phyloP scores from a whole-genome alignment of 1,140 invertebrate species.

The Anastrepha ludens region DNA sequence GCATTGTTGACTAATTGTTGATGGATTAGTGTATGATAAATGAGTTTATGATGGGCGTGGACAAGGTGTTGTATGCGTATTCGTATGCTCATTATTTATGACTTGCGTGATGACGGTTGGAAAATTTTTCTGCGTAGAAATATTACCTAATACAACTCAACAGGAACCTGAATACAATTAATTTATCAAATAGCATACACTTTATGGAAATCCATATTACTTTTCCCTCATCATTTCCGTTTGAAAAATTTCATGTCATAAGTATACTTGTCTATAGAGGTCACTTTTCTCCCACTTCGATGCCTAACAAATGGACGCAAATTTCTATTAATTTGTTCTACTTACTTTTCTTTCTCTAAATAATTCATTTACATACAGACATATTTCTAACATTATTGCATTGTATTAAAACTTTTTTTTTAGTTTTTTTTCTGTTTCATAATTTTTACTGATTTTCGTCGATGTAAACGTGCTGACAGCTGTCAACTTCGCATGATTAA shows the following conservation, averaged over 20 bases:
- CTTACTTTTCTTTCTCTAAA: no score
- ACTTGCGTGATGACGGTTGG: neutral
- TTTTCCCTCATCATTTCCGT: neutral
- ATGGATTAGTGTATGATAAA: constrained; percentile 35
- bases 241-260: neutral
- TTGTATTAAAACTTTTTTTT: neutral
- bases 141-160: no score
- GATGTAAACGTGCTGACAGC: constrained; percentile 63
- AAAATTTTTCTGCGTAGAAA: neutral
- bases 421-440: neutral
- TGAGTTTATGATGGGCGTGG: constrained; percentile 15
- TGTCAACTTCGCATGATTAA: constrained; percentile 72
- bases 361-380: no score
- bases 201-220: neutral
- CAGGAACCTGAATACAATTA: no score
- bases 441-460: constrained; percentile 47
- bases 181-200: no score
- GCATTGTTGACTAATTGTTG: constrained; percentile 16
- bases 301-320: no score
- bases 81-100: neutral
- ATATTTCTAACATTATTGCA: no score
- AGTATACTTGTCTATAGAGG: no score
- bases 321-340: no score
- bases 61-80: neutral
- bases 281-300: no score